Evolutionary conservation across 1,140 invertebrate species (phyloP), one percentile per base, ranked within the genome.

Genomic region (Musca domestica): DNA sequence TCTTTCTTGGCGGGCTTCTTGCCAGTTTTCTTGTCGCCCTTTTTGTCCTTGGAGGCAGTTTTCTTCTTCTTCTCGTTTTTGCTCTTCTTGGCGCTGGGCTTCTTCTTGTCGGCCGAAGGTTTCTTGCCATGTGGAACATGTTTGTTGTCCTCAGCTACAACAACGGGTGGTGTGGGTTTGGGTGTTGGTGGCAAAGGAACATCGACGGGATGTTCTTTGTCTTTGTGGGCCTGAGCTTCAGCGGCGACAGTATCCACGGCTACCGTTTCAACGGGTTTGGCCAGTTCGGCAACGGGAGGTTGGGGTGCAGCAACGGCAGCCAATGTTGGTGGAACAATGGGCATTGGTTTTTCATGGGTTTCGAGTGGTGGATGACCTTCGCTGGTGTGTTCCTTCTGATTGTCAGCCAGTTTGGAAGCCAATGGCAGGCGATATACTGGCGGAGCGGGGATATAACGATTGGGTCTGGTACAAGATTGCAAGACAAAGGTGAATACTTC

Each of bases 401-500:
- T 54, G 17, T 30, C 19, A 2, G 14, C 30, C 30, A 7, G 14
- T 19, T 54, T 22, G 15, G 76, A 71, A 6, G 73, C 71, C 69
- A 1, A 71, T 58, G 78, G 78, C 68, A 80, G 63, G 14, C 61
- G 30, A 23, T 73, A 66, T 66, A 74, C 69, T 22, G 74, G 64
- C 3, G 78, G 78, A 14, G 78, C 71, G 2, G 78, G 78, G 20
- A 80, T 73, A 67, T 74, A 80, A 51, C 69, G 66, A 0, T 72
- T 54, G n/a, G 77, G 74, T 3, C 58, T 1, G 25, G 73, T 68
- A 58, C 78, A 80, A 65, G 71, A 66, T 64, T 80, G 78, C 52
- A 80, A 71, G n/a, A 77, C 78, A 20, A 80, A 80, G 49, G 76
- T 74, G 69, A 80, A 80, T n/a, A 80, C 69, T 69, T 80, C 71